phyloP scores from a whole-genome alignment of 2,888 invertebrate species.

The Lithophane ornitopus region DNA sequence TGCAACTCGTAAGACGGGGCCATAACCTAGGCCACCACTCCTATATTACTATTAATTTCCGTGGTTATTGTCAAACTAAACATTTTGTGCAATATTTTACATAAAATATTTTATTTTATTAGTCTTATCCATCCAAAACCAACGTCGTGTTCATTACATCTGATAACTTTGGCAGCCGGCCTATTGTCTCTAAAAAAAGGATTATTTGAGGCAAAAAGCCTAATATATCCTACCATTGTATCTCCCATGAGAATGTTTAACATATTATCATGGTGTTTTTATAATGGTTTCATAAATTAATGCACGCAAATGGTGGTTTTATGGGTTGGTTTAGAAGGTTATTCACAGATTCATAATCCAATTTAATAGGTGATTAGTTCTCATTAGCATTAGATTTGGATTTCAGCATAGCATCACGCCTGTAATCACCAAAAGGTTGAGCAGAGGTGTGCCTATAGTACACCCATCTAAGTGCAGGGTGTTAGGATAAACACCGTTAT shows the following conservation, averaged over 20 bases:
- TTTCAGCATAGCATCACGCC: neutral
- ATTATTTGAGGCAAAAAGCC: constrained; percentile 87
- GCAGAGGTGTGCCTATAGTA: neutral
- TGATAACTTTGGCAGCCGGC: constrained; percentile 83
- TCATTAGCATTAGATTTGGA: neutral
- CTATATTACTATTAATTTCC: too few relatives aligned
- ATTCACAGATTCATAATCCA: neutral
- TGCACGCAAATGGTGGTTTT: constrained; percentile 18
- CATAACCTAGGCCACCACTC: too few relatives aligned
- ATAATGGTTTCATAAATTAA: constrained; percentile 56
- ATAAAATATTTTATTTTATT: neutral
- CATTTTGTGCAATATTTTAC: too few relatives aligned
- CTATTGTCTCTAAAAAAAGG: constrained; percentile 88
- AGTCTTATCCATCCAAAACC: constrained; percentile 74
- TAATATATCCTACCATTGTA: constrained; percentile 88
- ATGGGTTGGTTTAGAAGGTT: neutral
- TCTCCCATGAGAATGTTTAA: constrained; percentile 69
- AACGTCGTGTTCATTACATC: constrained; percentile 77
- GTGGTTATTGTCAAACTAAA: too few relatives aligned
- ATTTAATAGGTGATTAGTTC: neutral
- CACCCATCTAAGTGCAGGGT: neutral
- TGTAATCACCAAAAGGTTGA: neutral
- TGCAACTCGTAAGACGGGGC: too few relatives aligned
- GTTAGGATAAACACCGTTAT: too few relatives aligned
- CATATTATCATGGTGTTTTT: constrained; percentile 66